These are phyloP conservation scores for Microctonus aethiopoides DNA, from an alignment of 2,888 invertebrate species.

Conservation along the genomic window DNA sequence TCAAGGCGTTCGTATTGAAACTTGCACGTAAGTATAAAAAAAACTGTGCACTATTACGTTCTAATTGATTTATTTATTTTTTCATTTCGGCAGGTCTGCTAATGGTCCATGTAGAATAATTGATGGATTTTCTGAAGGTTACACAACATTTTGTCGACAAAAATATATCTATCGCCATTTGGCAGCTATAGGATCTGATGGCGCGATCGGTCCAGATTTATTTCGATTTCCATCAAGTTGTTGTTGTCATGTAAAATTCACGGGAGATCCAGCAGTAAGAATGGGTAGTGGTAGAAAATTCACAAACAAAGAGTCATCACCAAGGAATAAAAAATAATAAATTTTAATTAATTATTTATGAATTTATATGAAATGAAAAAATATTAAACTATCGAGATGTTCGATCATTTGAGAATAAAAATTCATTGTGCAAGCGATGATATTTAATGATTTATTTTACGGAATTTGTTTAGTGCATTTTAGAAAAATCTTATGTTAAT, in stretches of 20 bases:
- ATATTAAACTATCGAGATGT: too few species aligned
- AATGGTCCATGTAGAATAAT: slow-evolving; percentile 58
- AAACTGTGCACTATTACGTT: neutral
- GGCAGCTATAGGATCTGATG: slow-evolving; percentile 69
- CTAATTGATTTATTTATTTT: slow-evolving; percentile 6
- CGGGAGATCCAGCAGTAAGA: neutral
- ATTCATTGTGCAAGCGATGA: neutral
- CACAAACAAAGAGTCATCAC: neutral
- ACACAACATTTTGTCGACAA: slow-evolving; percentile 70
- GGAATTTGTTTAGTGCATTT: neutral
- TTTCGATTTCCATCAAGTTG: slow-evolving; percentile 82
- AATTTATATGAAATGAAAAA: too few species aligned
- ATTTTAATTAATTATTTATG: neutral
- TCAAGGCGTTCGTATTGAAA: slow-evolving; percentile 80
- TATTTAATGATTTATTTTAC: neutral
- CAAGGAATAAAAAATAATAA: neutral
- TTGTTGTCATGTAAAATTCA: slow-evolving; percentile 68
- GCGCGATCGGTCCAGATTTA: slow-evolving; percentile 67
- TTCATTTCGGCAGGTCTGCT: slow-evolving; percentile 51
- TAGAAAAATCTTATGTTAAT: neutral
- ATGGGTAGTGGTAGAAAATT: neutral
- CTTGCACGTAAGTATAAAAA: slow-evolving; percentile 74
- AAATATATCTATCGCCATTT: slow-evolving; percentile 71
- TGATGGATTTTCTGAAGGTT: slow-evolving; percentile 63
- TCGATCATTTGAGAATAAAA: too few species aligned